Base-by-base conservation (phyloP, 2,888 invertebrate species). In the Eupithecia insigniata region DNA sequence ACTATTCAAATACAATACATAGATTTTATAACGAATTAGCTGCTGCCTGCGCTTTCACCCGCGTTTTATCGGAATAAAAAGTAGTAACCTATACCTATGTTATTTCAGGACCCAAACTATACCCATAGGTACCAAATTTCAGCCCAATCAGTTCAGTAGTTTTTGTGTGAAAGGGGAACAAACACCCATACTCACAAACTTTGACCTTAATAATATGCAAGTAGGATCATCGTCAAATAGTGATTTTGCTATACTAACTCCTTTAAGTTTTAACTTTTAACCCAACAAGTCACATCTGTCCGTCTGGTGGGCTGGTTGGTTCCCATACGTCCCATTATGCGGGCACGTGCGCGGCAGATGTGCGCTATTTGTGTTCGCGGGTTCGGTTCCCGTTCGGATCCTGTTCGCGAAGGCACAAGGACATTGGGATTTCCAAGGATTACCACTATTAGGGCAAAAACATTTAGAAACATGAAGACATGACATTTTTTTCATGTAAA, bases 331-430 rank as follows among this genome's bases (percentile, higher is more conserved):
- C 88, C 85, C 84, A 86, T 86, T 83, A 79, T 82, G 69, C 64
- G 72, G 81, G 87, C 91, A 91, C 91, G 91, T 91, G 91, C 86
- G 85, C 70, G 80, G 83, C 91, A 91, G 91, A 91, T 91, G 89
- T 68, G 51, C 76, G 55, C 85, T 85, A 83, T 86, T 86, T 86
- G 84, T 79, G 83, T 77, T 69, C 77, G 71, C 69, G 76, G 76
- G 79, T 76, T 73, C 80, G 64, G 36, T 64, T 64, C 64, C 64
- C 64, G 61, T n/a, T 30, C 14, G 62, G 62, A 14, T 30, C 18
- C 62, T 34, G 62, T 12, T 28, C 55, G 12, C 14, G 28, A 12
- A 26, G 30, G 60, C 18, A 60, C 30, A 60, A 32, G 61, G 61
- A 62, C 32, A 32, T 32, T 34, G 30, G 10, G 32, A n/a, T 18